Percentiles rank a stretch among this genome's conserved stretches.
phyloP scores from a whole-genome alignment of 2,888 invertebrate species.

The Limenitis camilla region DNA sequence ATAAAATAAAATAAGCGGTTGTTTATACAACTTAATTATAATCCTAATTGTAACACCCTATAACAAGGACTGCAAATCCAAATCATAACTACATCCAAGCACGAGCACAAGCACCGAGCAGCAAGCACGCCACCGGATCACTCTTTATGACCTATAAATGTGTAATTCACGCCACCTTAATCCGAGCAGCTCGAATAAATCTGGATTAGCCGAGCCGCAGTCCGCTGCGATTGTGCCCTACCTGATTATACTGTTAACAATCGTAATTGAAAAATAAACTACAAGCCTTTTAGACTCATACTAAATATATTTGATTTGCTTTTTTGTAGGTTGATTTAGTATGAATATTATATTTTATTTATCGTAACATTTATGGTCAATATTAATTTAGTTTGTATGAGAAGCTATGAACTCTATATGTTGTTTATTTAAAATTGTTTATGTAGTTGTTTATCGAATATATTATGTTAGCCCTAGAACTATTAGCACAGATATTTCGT shows the following conservation, averaged over 20 bases:
- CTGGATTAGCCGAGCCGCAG: conserved; percentile 67
- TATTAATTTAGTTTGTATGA: no score
- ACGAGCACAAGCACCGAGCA: conserved; percentile 24
- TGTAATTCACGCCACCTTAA: conserved; percentile 74
- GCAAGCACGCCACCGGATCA: conserved; percentile 66
- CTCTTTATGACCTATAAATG: conserved; percentile 74
- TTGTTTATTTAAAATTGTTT: no score
- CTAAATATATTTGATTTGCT: conserved; percentile 4
- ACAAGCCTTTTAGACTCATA: conserved; percentile 21
- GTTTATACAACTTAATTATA: neutral
- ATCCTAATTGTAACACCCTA: conserved; percentile 11
- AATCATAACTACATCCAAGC: conserved; percentile 63
- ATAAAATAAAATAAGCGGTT: neutral
- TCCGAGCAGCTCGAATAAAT: conserved; percentile 70
- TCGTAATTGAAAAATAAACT: conserved; percentile 71
- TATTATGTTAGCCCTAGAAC: no score
- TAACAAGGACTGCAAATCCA: conserved; percentile 38
- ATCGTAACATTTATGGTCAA: no score
- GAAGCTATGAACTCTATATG: no score
- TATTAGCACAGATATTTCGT: no score
- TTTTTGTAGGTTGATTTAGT: no score
- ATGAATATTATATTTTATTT: no score
- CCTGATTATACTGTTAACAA: conserved; percentile 72
- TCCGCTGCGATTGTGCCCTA: conserved; percentile 61
- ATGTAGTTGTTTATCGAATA: no score